Conservation (phyloP, 2,113 vertebrate species). For the Nyctibius bracteatus region DNA sequence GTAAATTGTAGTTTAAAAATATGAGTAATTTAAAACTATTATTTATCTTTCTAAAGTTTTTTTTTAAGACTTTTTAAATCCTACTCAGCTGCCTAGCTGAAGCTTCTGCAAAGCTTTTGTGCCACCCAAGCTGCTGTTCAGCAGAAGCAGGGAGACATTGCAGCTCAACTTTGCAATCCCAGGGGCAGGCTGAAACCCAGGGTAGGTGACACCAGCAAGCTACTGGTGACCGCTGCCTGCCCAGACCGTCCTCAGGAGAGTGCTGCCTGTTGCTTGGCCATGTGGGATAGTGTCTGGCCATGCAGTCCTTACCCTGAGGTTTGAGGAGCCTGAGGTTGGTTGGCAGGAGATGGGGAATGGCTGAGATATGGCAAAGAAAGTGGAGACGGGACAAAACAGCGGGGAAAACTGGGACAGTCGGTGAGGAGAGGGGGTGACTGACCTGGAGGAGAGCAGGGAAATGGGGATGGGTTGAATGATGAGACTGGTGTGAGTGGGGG, state of each 20-base stretch:
- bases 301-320: neutral
- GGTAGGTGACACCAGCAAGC: neutral
- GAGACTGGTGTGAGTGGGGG: neutral
- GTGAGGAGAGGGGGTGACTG: neutral
- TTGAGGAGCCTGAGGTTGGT: neutral
- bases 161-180: neutral
- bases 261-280: neutral
- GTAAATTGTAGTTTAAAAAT: neutral
- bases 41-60: neutral
- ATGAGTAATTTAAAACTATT: neutral
- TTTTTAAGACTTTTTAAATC: neutral
- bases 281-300: neutral
- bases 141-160: neutral
- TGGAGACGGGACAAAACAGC: neutral
- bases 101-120: neutral
- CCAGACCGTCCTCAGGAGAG: neutral
- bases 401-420: neutral
- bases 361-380: neutral
- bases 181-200: neutral
- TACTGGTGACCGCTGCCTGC: accelerated
- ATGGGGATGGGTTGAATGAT: neutral
- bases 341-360: neutral
- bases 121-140: neutral
- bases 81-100: neutral
- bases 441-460: neutral